Conservation (phyloP, 2,888 invertebrate species). For the Abscondita cerata region DNA sequence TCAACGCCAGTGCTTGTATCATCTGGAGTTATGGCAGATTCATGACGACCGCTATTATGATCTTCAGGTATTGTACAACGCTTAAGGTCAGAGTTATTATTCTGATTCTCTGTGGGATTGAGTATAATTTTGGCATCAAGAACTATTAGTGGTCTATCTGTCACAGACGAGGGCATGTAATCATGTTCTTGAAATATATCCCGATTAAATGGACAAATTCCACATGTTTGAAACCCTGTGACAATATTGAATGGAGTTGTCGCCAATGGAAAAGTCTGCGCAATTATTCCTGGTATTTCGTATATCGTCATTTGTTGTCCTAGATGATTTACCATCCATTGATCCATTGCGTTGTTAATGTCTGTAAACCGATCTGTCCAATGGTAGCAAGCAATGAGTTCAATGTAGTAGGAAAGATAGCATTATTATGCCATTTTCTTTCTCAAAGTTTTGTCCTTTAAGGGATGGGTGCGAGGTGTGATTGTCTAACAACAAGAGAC, state of each 20-base stretch:
- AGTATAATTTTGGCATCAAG: neutral
- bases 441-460: constrained; percentile 17
- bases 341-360: constrained; percentile 11
- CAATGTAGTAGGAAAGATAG: constrained; percentile 34
- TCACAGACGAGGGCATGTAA: neutral
- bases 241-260: constrained; percentile 13
- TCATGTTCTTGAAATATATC: no score
- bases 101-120: neutral
- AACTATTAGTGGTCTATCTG: neutral
- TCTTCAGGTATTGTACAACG: no score
- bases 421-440: constrained; percentile 25
- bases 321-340: constrained; percentile 19
- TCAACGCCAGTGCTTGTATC: no score
- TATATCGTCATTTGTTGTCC: constrained; percentile 11
- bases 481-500: constrained; percentile 24
- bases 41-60: no score
- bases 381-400: constrained; percentile 29
- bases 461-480: constrained; percentile 23
- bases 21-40: no score
- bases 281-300: constrained; percentile 31
- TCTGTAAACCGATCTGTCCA: constrained; percentile 18
- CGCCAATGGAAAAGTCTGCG: constrained; percentile 19
- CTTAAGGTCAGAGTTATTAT: no score
- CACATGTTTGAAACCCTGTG: neutral
- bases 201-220: no score